These are phyloP conservation scores for Onychostruthus taczanowskii DNA, from an alignment of 2,113 vertebrate species.

Conservation along the genomic window DNA sequence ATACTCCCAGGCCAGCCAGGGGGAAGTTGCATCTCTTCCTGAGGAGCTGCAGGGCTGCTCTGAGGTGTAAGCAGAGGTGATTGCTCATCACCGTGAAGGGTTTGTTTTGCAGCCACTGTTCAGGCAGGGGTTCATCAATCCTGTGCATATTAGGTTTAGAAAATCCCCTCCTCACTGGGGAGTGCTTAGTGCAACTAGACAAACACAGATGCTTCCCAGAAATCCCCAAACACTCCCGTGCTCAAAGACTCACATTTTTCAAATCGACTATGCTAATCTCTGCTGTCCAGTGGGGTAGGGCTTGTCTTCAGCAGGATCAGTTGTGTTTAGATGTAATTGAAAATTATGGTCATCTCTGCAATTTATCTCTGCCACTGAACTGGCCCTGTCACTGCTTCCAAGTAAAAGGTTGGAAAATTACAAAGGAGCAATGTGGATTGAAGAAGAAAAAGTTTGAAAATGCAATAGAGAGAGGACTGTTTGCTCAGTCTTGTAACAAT, in stretches of 20 bases:
- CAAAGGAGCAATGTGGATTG: neutral
- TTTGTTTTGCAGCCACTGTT: neutral
- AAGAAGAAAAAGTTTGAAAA: neutral
- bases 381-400: neutral
- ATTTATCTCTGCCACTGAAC: neutral
- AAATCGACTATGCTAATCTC: neutral
- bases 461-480: neutral
- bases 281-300: neutral
- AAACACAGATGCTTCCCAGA: slow-evolving; percentile 47
- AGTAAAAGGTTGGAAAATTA: neutral
- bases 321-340: neutral
- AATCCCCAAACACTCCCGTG: neutral
- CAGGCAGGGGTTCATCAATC: slow-evolving; percentile 21
- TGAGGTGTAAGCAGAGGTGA: neutral
- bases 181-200: slow-evolving; percentile 9
- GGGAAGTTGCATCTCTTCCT: neutral
- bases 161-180: neutral
- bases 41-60: neutral
- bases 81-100: neutral
- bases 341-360: neutral
- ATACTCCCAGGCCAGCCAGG: rapidly evolving
- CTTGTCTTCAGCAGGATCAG: neutral
- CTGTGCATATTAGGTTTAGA: neutral
- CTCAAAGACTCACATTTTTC: slow-evolving; percentile 33
- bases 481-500: neutral